These are phyloP conservation scores for Agapostemon virescens DNA, from an alignment of 2,888 invertebrate species.

Conservation along the genomic window DNA sequence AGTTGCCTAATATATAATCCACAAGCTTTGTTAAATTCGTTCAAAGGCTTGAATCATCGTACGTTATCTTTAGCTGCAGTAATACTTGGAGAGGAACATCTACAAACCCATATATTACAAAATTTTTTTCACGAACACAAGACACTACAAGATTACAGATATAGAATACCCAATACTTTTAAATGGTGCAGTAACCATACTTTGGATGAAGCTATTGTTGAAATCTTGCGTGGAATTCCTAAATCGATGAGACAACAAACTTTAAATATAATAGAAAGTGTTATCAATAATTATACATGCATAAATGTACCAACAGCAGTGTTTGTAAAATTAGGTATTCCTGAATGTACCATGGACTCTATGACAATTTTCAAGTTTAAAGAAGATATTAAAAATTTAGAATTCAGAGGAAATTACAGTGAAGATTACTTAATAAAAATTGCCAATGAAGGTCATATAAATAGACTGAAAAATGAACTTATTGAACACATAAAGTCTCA, in stretches of 20 bases:
- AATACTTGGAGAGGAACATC: conserved; percentile 91
- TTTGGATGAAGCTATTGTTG: conserved; percentile 86
- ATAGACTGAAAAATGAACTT: conserved; percentile 1
- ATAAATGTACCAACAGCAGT: conserved; percentile 82
- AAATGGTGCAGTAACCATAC: conserved; percentile 89
- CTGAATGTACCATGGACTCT: conserved; percentile 30
- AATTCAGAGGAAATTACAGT: conserved; percentile 37
- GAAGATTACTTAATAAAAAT: conserved; percentile 44
- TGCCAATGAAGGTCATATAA: conserved; percentile 59
- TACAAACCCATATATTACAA: conserved; percentile 85
- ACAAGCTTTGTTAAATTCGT: conserved; percentile 85
- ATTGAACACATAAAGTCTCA: neutral
- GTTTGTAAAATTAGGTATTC: conserved; percentile 79
- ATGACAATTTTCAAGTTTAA: conserved; percentile 64
- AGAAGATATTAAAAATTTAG: conserved; percentile 60
- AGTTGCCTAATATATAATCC: conserved; percentile 88
- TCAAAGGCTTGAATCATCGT: conserved; percentile 85
- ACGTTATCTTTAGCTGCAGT: conserved; percentile 90
- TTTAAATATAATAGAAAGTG: conserved; percentile 83
- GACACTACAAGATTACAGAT: conserved; percentile 81
- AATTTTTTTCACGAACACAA: conserved; percentile 87
- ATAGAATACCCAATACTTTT: conserved; percentile 87
- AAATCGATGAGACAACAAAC: conserved; percentile 82
- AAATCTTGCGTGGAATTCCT: conserved; percentile 85
- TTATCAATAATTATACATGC: conserved; percentile 81